These are phyloP conservation scores for Bombus picipes DNA, from an alignment of 1,140 invertebrate species.

Conservation along the genomic window DNA sequence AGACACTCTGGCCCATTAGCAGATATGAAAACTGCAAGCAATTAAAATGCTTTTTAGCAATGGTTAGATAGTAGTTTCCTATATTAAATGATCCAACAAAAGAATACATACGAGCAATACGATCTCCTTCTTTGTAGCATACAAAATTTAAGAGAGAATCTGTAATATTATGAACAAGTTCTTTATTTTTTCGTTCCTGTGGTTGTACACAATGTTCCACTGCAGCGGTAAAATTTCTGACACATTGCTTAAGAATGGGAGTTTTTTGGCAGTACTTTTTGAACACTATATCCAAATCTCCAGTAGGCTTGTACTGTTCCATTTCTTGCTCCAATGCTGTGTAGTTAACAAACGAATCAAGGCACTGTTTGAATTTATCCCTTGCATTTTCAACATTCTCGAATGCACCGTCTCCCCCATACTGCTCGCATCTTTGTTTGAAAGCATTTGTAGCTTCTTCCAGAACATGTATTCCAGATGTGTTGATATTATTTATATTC, in stretches of 20 bases:
- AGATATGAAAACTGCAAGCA: slow-evolving; percentile 88
- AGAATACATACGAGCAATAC: slow-evolving; percentile 87
- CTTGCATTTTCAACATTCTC: slow-evolving; percentile 73
- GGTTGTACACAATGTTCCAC: slow-evolving; percentile 86
- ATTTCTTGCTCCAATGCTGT: slow-evolving; percentile 84
- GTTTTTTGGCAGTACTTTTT: slow-evolving; percentile 87
- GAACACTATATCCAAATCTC: slow-evolving; percentile 87
- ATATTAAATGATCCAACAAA: slow-evolving; percentile 1
- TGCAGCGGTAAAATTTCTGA: slow-evolving; percentile 84
- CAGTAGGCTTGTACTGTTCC: slow-evolving; percentile 83
- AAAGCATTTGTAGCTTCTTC: slow-evolving; percentile 75
- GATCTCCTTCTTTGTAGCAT: slow-evolving; percentile 90
- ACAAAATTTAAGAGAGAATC: slow-evolving; percentile 87
- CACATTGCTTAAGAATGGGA: slow-evolving; percentile 84
- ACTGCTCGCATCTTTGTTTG: slow-evolving; percentile 80
- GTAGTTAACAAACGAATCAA: slow-evolving; percentile 82
- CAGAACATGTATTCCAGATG: slow-evolving; percentile 63
- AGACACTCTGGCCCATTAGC: slow-evolving; percentile 90
- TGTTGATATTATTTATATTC: slow-evolving; percentile 63
- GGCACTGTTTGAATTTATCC: slow-evolving; percentile 77
- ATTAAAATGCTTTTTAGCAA: neutral
- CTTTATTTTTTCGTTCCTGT: slow-evolving; percentile 84
- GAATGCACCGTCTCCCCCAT: slow-evolving; percentile 73
- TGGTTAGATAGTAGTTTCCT: neutral
- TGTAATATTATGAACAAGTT: slow-evolving; percentile 86